Evolutionary conservation across 2,113 vertebrate genomes (phyloP).

Genomic region (Lasiurus cinereus): DNA sequence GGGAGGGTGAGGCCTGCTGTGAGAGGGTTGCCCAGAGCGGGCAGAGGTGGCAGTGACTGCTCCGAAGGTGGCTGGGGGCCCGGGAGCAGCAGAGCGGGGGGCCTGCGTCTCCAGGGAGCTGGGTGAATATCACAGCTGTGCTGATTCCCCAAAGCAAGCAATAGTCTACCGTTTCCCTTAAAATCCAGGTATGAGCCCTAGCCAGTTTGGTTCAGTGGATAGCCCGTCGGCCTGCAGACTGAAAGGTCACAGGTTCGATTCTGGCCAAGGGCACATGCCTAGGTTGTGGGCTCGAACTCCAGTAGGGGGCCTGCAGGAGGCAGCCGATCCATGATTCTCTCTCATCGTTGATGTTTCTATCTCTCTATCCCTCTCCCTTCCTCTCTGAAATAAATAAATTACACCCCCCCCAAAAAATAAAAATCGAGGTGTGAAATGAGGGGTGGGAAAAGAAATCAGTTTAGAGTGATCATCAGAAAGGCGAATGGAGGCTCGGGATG

Average conservation of each 20-base stretch:
- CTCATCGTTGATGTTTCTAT: no score
- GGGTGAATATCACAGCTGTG: background rate
- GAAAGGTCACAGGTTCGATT: no score
- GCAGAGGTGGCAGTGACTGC: background rate
- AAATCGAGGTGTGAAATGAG: no score
- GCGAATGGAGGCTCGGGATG: conserved; percentile 9
- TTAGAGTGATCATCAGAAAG: conserved; percentile 65
- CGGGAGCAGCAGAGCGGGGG: background rate
- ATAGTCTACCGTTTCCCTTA: conserved; percentile 24
- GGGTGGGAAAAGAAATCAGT: conserved; percentile 71
- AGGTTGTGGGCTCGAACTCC: no score
- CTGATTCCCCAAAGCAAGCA: background rate
- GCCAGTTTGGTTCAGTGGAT: no score
- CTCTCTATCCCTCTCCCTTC: no score
- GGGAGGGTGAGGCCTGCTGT: background rate
- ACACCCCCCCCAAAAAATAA: no score
- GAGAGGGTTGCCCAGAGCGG: background rate
- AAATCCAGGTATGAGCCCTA: conserved; percentile 68
- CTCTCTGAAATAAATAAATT: no score
- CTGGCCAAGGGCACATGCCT: no score
- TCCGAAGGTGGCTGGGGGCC: background rate
- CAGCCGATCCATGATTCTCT: no score
- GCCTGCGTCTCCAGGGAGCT: background rate
- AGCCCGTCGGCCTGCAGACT: no score
- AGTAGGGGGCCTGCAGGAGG: no score